Conservation (phyloP, 2,113 vertebrate species). For the Microtus montanus region DNA sequence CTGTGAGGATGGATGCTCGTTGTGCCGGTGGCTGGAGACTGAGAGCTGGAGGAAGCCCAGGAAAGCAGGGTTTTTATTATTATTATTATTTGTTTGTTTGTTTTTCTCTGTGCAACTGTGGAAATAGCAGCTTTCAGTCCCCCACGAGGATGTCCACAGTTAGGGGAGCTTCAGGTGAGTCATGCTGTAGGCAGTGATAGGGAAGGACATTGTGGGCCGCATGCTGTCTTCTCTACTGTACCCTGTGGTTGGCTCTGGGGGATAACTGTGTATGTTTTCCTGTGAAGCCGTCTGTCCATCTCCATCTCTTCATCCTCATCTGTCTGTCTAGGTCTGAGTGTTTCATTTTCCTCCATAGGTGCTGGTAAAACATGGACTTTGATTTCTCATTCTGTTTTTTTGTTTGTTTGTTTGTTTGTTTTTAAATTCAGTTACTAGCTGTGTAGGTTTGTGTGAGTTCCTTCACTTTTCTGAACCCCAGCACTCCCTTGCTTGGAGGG, state of each 20-base stretch:
- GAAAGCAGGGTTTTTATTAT: not conserved
- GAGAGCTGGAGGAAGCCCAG: not conserved
- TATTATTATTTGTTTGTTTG: not conserved
- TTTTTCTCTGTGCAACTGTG: not conserved
- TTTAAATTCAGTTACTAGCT: not conserved
- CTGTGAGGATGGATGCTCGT: not conserved
- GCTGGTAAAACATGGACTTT: not conserved
- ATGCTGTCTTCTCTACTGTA: not conserved
- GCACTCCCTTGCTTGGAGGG: not conserved
- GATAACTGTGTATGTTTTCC: not conserved
- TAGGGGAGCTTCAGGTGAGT: not conserved
- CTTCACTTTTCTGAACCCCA: not conserved
- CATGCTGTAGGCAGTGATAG: not conserved
- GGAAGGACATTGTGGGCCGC: too few species aligned
- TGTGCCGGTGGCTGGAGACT: not conserved
- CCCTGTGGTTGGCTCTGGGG: not conserved
- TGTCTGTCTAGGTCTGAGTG: not conserved
- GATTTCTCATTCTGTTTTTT: not conserved
- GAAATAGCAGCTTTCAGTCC: not conserved
- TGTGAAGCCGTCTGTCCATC: too few species aligned
- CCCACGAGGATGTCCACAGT: not conserved
- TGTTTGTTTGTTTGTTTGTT: too few species aligned
- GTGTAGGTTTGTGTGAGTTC: not conserved
- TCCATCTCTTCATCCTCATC: not conserved
- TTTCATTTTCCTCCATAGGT: not conserved